A percentile compares a stretch with the other conserved stretches of the same genome.
Evolutionary conservation across 1,140 invertebrate genomes (phyloP).

Genomic region (Pantala flavescens): DNA sequence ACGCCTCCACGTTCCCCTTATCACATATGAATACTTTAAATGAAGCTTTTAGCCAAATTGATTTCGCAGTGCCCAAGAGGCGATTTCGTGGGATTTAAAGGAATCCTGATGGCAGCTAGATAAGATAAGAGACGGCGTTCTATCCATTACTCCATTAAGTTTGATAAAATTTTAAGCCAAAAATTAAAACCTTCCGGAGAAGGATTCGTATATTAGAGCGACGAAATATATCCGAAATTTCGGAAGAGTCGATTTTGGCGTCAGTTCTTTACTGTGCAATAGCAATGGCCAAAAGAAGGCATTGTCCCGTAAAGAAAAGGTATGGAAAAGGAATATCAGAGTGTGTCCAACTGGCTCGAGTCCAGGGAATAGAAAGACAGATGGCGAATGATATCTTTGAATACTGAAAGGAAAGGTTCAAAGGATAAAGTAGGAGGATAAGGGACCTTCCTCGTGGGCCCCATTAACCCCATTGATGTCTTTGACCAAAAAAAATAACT

Average conservation of each 20-base stretch:
- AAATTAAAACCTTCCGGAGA: too few relatives aligned
- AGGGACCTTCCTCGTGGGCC: background rate
- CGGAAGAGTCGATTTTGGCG: background rate
- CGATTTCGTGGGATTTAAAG: too few relatives aligned
- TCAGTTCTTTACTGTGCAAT: background rate
- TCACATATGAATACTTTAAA: too few relatives aligned
- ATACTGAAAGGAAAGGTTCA: background rate
- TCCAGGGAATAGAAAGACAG: background rate
- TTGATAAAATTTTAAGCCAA: too few relatives aligned
- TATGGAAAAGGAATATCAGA: background rate
- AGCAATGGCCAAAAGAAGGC: background rate
- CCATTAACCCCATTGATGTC: conserved; percentile 5
- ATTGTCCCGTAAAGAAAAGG: background rate
- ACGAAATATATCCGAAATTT: too few relatives aligned
- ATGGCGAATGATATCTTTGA: conserved; percentile 9
- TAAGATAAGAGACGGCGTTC: too few relatives aligned
- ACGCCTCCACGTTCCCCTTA: too few relatives aligned
- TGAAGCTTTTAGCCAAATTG: too few relatives aligned
- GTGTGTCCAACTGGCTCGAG: background rate
- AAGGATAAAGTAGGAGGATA: conserved; percentile 3
- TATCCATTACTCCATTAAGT: too few relatives aligned
- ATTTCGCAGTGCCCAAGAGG: too few relatives aligned
- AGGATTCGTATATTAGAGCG: too few relatives aligned
- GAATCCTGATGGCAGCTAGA: too few relatives aligned
- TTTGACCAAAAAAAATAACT: conserved; percentile 10